phyloP scores from a whole-genome alignment of 2,113 vertebrate genomes.

The Paedocypris sp. region DNA sequence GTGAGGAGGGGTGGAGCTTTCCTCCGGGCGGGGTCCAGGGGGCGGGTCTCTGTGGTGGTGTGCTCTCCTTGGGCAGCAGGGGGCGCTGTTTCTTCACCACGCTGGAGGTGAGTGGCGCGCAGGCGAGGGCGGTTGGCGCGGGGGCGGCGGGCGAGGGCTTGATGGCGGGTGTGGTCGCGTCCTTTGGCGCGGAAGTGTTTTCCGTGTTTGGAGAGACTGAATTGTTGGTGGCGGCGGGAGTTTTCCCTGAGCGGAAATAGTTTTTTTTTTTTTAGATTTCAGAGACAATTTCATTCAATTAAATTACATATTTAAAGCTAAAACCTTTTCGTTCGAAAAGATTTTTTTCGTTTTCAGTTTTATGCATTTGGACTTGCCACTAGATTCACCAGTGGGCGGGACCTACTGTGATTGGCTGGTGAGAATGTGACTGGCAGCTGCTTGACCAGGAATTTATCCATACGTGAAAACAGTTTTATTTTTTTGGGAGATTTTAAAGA shows the following conservation, averaged over 20 bases:
- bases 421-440: too few species aligned
- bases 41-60: constrained; percentile 76
- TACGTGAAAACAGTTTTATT: too few species aligned
- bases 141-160: constrained; percentile 47
- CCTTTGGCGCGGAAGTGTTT: constrained; percentile 62
- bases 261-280: not conserved
- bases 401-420: too few species aligned
- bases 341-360: too few species aligned
- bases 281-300: too few species aligned
- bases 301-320: too few species aligned
- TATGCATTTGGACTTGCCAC: too few species aligned
- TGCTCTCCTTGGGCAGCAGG: constrained; percentile 85
- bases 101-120: too few species aligned
- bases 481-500: too few species aligned
- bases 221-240: constrained; percentile 52
- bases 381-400: too few species aligned
- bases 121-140: constrained; percentile 45
- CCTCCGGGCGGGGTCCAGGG: constrained; percentile 80
- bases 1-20: constrained; percentile 89
- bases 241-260: constrained; percentile 63
- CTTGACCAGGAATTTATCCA: too few species aligned
- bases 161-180: constrained; percentile 62
- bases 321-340: too few species aligned
- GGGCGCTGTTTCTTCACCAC: constrained; percentile 90
- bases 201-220: constrained; percentile 60